Percentiles rank a stretch among this genome's conserved stretches.
These are phyloP conservation scores for Macropodus opercularis DNA, from an alignment of 2,797 vertebrate species.

Conservation along the genomic window DNA sequence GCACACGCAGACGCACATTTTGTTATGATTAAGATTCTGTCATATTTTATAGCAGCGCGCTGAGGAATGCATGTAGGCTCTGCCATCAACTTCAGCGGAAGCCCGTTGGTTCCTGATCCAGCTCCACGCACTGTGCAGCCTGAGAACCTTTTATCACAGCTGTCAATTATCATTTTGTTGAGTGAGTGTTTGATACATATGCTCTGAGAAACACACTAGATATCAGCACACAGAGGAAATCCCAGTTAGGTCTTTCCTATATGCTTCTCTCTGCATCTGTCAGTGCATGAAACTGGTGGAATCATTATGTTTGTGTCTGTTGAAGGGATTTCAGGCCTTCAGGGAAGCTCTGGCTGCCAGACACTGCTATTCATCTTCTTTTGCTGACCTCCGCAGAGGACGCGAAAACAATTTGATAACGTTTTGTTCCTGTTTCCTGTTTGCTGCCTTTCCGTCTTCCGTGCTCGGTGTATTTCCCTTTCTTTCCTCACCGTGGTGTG, in stretches of 20 bases:
- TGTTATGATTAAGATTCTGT: constrained; percentile 38
- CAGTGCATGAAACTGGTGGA: constrained; percentile 33
- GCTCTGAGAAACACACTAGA: constrained; percentile 5
- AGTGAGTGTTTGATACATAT: neutral
- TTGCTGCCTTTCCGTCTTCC: constrained; percentile 21
- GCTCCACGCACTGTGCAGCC: neutral
- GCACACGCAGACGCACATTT: constrained; percentile 19
- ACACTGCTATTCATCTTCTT: constrained; percentile 45
- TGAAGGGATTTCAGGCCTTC: constrained; percentile 35
- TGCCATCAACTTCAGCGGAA: constrained; percentile 37
- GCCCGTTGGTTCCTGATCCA: constrained; percentile 38
- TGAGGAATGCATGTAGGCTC: constrained; percentile 31
- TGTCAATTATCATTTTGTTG: constrained; percentile 11
- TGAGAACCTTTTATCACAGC: neutral
- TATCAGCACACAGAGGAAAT: neutral
- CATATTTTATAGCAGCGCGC: constrained; percentile 15
- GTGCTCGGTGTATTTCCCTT: constrained; percentile 25
- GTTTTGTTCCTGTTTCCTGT: constrained; percentile 42
- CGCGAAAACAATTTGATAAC: constrained; percentile 55
- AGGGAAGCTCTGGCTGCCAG: constrained; percentile 39
- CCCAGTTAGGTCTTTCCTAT: neutral
- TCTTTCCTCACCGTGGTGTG: constrained; percentile 47
- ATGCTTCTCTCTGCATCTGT: neutral
- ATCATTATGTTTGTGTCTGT: constrained; percentile 44
- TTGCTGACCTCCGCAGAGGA: constrained; percentile 30